Conservation (phyloP, 1,140 invertebrate genomes). For the Drosophila neocordata region DNA sequence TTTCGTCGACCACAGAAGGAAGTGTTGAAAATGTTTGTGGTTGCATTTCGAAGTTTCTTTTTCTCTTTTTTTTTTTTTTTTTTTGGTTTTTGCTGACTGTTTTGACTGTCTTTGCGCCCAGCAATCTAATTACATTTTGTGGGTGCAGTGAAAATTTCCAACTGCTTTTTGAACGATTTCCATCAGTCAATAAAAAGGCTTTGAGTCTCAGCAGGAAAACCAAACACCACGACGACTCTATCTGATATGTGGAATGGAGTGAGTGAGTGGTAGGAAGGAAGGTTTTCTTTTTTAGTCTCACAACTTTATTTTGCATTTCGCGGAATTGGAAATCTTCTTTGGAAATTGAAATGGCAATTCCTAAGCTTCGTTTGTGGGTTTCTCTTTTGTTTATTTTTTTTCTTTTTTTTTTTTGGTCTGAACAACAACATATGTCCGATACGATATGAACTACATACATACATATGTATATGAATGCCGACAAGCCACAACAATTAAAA, state of each 20-base stretch:
- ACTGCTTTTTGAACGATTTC: constrained; percentile 74
- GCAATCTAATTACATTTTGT: constrained; percentile 79
- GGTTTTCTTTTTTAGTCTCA: constrained; percentile 37
- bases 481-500: constrained; percentile 80
- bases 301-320: constrained; percentile 76
- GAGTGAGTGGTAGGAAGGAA: constrained; percentile 32
- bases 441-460: constrained; percentile 13
- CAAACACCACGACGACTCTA: constrained; percentile 35
- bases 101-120: constrained; percentile 24
- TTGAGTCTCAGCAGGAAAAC: constrained; percentile 51
- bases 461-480: constrained; percentile 35
- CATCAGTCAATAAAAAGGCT: constrained; percentile 74
- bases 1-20: constrained; percentile 38
- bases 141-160: constrained; percentile 53
- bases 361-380: constrained; percentile 8
- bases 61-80: constrained; percentile 11
- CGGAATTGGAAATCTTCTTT: constrained; percentile 69
- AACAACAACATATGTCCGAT: constrained; percentile 58
- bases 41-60: constrained; percentile 22
- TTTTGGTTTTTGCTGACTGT: neutral
- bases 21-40: constrained; percentile 36
- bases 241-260: constrained; percentile 52
- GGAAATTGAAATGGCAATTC: constrained; percentile 68
- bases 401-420: constrained; percentile 25
- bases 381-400: neutral